phyloP scores from a whole-genome alignment of 1,140 invertebrate genomes.

The Elysia chlorotica region DNA sequence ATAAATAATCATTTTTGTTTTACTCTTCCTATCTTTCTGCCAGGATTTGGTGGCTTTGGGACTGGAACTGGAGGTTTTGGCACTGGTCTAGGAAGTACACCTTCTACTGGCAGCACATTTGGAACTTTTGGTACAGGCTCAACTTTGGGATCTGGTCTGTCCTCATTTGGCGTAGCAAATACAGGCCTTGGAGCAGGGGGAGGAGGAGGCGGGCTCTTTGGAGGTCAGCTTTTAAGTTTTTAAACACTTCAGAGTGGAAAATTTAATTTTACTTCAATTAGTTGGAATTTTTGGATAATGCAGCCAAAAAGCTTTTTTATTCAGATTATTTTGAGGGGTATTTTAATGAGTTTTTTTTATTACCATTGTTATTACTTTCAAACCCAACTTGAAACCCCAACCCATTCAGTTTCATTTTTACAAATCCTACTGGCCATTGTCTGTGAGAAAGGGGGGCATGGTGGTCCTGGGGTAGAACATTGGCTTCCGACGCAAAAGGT shows the following conservation, averaged over 20 bases:
- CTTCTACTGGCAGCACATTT: no score
- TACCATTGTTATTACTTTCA: no score
- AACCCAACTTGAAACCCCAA: no score
- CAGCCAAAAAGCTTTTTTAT: neutral
- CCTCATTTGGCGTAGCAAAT: constrained; percentile 20
- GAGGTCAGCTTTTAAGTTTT: constrained; percentile 38
- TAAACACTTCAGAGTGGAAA: constrained; percentile 15
- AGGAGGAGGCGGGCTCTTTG: no score
- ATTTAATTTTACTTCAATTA: neutral
- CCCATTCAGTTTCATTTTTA: no score
- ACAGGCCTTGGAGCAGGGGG: constrained; percentile 25
- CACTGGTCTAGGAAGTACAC: constrained; percentile 31
- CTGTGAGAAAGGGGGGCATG: no score
- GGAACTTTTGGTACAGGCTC: constrained; percentile 24
- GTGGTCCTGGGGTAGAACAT: no score
- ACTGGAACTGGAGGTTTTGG: constrained; percentile 34
- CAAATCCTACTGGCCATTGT: no score
- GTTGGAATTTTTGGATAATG: neutral
- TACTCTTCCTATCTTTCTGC: neutral
- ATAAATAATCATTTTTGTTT: neutral
- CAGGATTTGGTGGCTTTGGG: constrained; percentile 37
- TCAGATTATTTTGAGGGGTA: no score
- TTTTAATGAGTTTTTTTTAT: no score
- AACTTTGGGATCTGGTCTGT: constrained; percentile 20
- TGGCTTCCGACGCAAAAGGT: no score